These are phyloP conservation scores for Platygyra sinensis DNA, from an alignment of 64 coral and sea anemone species.

Conservation along the genomic window DNA sequence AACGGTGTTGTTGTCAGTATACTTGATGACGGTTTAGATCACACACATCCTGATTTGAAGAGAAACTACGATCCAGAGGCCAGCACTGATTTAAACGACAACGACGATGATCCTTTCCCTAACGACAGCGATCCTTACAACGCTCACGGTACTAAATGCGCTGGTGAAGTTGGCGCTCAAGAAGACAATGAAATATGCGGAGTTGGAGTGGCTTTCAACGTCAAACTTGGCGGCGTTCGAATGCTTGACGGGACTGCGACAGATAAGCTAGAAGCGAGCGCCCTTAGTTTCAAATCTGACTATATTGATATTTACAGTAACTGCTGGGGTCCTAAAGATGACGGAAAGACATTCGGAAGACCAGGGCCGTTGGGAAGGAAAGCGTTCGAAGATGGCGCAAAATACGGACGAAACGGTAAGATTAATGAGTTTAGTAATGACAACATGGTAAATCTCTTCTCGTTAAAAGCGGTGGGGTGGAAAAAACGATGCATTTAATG, in stretches of 20 bases:
- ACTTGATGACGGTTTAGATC: constrained; percentile 81
- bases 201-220: constrained; percentile 84
- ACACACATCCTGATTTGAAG: constrained; percentile 89
- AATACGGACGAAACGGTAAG: constrained; percentile 82
- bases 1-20: constrained; percentile 84
- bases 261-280: constrained; percentile 73
- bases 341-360: constrained; percentile 88
- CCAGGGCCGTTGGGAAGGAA: constrained; percentile 71
- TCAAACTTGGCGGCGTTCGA: constrained; percentile 85
- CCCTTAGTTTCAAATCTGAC: constrained; percentile 68
- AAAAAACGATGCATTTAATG: not conserved
- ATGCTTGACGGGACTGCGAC: constrained; percentile 89
- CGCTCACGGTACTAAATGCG: constrained; percentile 91
- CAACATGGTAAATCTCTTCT: not conserved
- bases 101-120: constrained; percentile 70
- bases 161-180: constrained; percentile 89
- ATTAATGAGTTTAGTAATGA: not conserved
- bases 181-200: constrained; percentile 87
- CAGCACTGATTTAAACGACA: constrained; percentile 77
- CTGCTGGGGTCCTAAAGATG: constrained; percentile 91
- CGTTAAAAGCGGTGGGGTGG: not conserved
- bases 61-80: constrained; percentile 88
- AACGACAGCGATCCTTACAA: constrained; percentile 88
- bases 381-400: constrained; percentile 74
- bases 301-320: constrained; percentile 92